Conservation (phyloP, 1,140 invertebrate species). For the Drosophila kohkoa region DNA sequence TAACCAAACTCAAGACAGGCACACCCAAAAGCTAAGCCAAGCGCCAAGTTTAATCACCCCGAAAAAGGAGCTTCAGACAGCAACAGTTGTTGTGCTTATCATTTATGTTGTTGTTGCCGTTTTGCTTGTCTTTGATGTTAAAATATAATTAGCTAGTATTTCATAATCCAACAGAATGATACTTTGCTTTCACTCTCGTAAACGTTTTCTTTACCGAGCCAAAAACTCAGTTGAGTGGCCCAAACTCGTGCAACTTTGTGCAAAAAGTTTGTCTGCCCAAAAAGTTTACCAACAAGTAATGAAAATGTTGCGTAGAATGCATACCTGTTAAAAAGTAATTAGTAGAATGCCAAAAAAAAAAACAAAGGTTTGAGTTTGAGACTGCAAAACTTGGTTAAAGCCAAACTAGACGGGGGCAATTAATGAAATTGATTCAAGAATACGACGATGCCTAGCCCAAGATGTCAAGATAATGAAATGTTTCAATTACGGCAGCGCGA, state of each 20-base stretch:
- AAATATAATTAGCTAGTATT: conserved; percentile 34
- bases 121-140: conserved; percentile 34
- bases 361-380: conserved; percentile 5
- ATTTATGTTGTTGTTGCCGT: background rate
- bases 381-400: background rate
- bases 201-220: background rate
- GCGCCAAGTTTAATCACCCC: conserved; percentile 16
- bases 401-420: background rate
- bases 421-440: conserved; percentile 47
- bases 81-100: conserved; percentile 11
- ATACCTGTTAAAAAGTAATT: conserved; percentile 33
- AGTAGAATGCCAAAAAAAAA: conserved; percentile 15
- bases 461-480: conserved; percentile 23
- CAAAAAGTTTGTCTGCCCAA: background rate
- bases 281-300: conserved; percentile 8
- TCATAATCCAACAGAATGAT: conserved; percentile 17
- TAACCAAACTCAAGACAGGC: background rate
- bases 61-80: conserved; percentile 1
- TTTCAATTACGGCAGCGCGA: conserved; percentile 4
- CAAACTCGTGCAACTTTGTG: background rate
- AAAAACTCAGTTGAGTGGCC: background rate
- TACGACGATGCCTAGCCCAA: conserved; percentile 17
- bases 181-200: background rate
- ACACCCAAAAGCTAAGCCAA: conserved; percentile 3
- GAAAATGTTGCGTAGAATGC: background rate